Base-by-base conservation (phyloP, 2,797 vertebrate genomes). In the Bovichtus variegatus region DNA sequence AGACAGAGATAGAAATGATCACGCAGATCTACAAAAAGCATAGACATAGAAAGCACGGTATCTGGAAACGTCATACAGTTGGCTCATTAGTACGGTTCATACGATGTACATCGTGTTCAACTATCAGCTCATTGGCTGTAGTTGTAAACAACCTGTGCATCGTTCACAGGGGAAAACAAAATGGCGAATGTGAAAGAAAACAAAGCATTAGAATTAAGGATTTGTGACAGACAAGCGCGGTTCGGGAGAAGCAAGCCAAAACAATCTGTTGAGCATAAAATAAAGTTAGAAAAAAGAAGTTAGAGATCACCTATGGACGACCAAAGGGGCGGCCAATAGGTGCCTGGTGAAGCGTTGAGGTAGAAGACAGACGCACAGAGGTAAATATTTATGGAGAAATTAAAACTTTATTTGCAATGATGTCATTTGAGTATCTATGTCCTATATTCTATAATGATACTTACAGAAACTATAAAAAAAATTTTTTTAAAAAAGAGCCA, bases 291-390 rank as follows among this genome's bases (percentile, higher is more conserved):
- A 87, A 87, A 34, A 34, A 87, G 43, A 82, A 74, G 81, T 89
- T 86, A 83, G 88, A 78, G 88, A 91, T 87, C 93, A 94, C 92
- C 93, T 93, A 93, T 94, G 86, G 87, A 86, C 84, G 82, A 81
- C 75, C 81, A 71, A 29, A 81, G 63, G 34, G 78, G 82, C 38
- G 43, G 83, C 86, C 91, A 87, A 85, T 92, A 93, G 92, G 92
- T 93, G 93, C 84, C 91, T 83, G 79, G 70, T 83, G 81, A 91
- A 91, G 89, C 47, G 19, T 41, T 78, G 71, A 84, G 68, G 71
- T 57, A 82, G 69, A 78, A 87, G 77, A 90, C 76, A 82, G 57
- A 69, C 86, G 81, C 81, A 90, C 78, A 88, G 62, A 85, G 60
- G 69, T 71, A 82, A 73, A 67, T 34, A 67, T 61, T 58, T 46